A percentile compares a stretch with the other conserved stretches of the same genome.
Evolutionary conservation across 2,888 invertebrate genomes (phyloP).

Genomic region (Teleiodes luculella): DNA sequence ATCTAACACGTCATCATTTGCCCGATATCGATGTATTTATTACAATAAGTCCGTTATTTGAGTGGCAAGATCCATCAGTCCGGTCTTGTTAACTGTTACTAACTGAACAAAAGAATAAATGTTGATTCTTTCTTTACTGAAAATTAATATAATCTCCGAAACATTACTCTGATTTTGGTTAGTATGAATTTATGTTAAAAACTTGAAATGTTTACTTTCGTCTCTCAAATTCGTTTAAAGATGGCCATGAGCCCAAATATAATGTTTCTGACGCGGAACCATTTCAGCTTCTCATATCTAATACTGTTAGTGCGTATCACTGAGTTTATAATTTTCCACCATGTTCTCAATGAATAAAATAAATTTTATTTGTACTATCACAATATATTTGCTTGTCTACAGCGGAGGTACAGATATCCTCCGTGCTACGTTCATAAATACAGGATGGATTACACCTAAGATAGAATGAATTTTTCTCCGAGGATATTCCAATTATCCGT

Average conservation of each 20-base stretch:
- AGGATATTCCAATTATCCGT: slow-evolving; percentile 30
- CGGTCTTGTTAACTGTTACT: slow-evolving; percentile 10
- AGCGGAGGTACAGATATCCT: background rate
- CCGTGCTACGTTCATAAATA: slow-evolving; percentile 12
- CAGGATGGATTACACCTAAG: slow-evolving; percentile 16
- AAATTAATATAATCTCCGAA: background rate
- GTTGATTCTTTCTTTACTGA: too few species aligned
- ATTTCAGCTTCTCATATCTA: slow-evolving; percentile 35
- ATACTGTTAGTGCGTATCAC: slow-evolving; percentile 55
- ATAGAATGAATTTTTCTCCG: slow-evolving; percentile 24
- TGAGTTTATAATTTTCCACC: slow-evolving; percentile 37
- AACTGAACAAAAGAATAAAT: too few species aligned
- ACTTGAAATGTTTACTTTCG: background rate
- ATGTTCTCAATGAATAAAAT: slow-evolving; percentile 38
- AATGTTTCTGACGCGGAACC: background rate
- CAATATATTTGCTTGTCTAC: slow-evolving; percentile 45
- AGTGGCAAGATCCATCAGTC: slow-evolving; percentile 40
- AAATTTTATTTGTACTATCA: slow-evolving; percentile 73
- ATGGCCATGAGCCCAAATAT: background rate
- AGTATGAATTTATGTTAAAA: too few species aligned
- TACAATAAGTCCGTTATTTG: slow-evolving; percentile 4
- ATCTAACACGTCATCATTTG: background rate
- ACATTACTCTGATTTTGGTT: background rate
- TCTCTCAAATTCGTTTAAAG: background rate
- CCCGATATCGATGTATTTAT: background rate